Evolutionary conservation across 1,140 invertebrate species (phyloP).

Genomic region (Drosophila ogumai): DNA sequence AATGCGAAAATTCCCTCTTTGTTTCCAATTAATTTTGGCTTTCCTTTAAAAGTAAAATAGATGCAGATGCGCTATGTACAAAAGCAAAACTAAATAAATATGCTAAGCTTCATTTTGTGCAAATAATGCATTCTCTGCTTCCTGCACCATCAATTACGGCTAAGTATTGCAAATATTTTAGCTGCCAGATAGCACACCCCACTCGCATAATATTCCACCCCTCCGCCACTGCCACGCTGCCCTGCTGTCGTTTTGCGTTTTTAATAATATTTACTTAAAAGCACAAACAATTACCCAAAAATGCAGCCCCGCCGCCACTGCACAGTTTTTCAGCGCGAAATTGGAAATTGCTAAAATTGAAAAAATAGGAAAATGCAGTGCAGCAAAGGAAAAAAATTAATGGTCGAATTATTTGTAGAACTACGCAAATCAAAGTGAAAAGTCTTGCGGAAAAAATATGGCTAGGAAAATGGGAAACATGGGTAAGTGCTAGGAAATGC

Average conservation of each 20-base stretch:
- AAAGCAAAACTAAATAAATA: conserved; percentile 78
- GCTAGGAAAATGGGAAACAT: conserved; percentile 13
- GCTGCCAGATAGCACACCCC: conserved; percentile 22
- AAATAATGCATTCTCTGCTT: conserved; percentile 47
- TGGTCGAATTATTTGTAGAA: conserved; percentile 52
- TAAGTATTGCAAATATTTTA: conserved; percentile 61
- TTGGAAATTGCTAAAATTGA: conserved; percentile 34
- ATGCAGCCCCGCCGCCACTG: conserved; percentile 47
- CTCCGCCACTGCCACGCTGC: conserved; percentile 1
- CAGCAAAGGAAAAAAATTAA: conserved; percentile 43
- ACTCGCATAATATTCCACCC: conserved; percentile 15
- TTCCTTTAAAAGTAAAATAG: conserved; percentile 63
- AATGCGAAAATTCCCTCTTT: conserved; percentile 56
- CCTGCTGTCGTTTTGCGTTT: conserved; percentile 67
- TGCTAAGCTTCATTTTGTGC: conserved; percentile 56
- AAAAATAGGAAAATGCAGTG: conserved; percentile 25
- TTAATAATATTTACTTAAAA: conserved; percentile 81
- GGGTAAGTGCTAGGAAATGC: background rate
- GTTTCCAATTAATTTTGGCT: conserved; percentile 75
- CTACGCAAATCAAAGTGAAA: conserved; percentile 66
- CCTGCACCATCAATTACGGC: conserved; percentile 79
- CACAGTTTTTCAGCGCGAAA: conserved; percentile 44
- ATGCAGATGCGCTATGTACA: conserved; percentile 16
- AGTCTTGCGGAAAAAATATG: background rate
- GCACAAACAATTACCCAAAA: conserved; percentile 79